phyloP scores from a whole-genome alignment of 2,888 invertebrate genomes.

The Byasa hedistus region DNA sequence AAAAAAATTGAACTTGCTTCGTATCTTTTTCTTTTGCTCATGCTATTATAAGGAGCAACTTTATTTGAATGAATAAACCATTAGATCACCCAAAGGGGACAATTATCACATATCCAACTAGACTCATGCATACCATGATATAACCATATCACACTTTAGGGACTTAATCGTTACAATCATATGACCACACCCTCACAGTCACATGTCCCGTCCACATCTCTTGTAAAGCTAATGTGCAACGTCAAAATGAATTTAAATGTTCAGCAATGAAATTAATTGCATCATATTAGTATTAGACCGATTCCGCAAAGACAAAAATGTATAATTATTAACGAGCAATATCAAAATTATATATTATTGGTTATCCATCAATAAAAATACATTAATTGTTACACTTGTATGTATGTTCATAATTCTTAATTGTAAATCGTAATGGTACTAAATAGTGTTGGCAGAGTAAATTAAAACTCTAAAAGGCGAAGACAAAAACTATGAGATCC shows the following conservation, averaged over 20 bases:
- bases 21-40: conserved; percentile 2
- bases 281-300: not conserved
- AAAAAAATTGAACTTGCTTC: no score
- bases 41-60: conserved; percentile 5
- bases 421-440: not conserved
- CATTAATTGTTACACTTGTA: not conserved
- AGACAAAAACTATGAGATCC: conserved; percentile 1
- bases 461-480: not conserved
- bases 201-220: not conserved
- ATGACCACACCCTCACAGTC: not conserved
- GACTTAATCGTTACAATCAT: conserved; percentile 6
- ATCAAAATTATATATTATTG: not conserved
- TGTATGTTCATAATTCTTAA: not conserved
- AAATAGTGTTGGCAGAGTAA: not conserved
- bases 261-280: not conserved
- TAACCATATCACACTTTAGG: conserved; percentile 21
- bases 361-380: not conserved
- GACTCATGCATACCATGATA: conserved; percentile 19
- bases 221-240: conserved; percentile 3
- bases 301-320: not conserved
- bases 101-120: conserved; percentile 27
- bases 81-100: conserved; percentile 9
- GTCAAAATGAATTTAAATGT: conserved; percentile 1
- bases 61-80: conserved; percentile 5
- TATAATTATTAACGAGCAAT: not conserved